Evolutionary conservation across 2,888 invertebrate species (phyloP), one percentile per base, ranked within the genome.

Genomic region (Perizoma flavofasciatum): DNA sequence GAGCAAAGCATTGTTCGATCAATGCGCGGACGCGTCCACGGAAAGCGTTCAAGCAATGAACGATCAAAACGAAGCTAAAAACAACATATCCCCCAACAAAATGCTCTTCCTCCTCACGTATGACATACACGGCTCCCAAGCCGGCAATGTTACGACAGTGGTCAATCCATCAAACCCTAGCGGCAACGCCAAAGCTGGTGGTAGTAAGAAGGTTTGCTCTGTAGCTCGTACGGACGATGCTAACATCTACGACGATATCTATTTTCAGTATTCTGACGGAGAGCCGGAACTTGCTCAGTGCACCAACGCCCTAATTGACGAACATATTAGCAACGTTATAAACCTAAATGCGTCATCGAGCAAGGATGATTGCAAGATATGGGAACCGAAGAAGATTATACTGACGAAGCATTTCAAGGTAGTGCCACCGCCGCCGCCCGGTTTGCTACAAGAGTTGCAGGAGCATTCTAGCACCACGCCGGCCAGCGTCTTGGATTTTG

Each of bases 1-100:
- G 5, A 88, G 88, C 66, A 90, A 90, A 78, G 87, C 85, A 0
- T 77, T 91, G 6, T 91, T 91, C 63, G 88, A 91, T 59, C 82
- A 85, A 0, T 86, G 86, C n/a, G 81, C 78, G 1, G 85, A 87
- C 62, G 81, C 83, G 58, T 76, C 85, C 11, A 78, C 81, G 65
- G 90, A 90, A 66, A 88, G 79, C 57, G 95, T 96, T 6, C 95
- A 96, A 71, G 95, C 95, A 9, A 95, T 96, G 93, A 96, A 97
- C 79, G 95, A 95, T 77, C 95, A 96, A 59, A 96, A 96, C 76
- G 94, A 95, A 82, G 95, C 95, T 0, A 94, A 94, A 61, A 93
- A 90, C 74, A 89, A 88, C 66, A 66, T 84, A 40, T 72, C 81
- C 6, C 73, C 78, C 1, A 77, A 83, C 65, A 90, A 86, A 81